Percentiles rank a stretch among this genome's conserved stretches.
These are phyloP conservation scores for Scelioninae gen. 1 DNA, from an alignment of 2,888 invertebrate species.

Conservation along the genomic window DNA sequence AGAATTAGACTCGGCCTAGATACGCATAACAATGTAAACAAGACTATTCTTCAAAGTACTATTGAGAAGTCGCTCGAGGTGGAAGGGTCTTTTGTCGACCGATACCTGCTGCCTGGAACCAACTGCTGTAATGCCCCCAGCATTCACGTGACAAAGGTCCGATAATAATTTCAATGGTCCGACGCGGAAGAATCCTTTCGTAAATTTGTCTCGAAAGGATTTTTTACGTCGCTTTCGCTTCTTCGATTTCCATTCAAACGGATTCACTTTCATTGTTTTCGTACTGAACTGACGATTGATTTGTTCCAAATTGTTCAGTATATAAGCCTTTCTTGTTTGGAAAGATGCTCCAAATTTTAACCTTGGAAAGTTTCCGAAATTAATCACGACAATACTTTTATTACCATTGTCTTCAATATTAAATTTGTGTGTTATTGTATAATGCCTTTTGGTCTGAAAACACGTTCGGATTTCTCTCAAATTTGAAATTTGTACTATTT, in stretches of 20 bases:
- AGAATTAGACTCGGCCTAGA: conserved; percentile 28
- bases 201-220: conserved; percentile 60
- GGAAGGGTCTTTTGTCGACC: conserved; percentile 45
- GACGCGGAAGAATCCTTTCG: conserved; percentile 67
- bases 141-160: conserved; percentile 54
- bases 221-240: conserved; percentile 43
- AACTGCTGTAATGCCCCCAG: conserved; percentile 40
- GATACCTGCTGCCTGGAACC: conserved; percentile 48
- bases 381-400: no score
- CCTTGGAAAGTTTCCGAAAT: no score
- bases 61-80: conserved; percentile 37
- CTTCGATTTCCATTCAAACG: conserved; percentile 3
- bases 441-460: no score
- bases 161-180: conserved; percentile 47
- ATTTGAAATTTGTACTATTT: no score
- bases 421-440: no score
- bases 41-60: conserved; percentile 1
- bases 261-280: no score
- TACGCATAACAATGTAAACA: conserved; percentile 41
- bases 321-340: no score
- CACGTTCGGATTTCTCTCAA: no score
- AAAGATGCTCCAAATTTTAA: no score
- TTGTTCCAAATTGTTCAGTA: no score
- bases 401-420: no score
- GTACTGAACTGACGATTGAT: no score